Conservation (phyloP, 2,888 invertebrate genomes). For the Drosophila mercatorum region DNA sequence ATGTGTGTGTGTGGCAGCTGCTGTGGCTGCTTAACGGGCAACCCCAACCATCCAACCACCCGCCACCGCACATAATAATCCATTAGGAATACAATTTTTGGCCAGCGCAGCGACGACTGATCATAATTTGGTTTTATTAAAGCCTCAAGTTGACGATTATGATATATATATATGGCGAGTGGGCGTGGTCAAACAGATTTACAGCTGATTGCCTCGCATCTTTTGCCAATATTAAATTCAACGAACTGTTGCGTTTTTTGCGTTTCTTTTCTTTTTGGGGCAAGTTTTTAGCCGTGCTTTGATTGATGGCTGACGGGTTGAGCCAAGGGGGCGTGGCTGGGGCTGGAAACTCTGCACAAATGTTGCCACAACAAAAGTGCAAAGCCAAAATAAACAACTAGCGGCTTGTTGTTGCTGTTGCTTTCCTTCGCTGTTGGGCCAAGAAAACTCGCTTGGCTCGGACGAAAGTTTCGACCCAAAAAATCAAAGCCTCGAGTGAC, state of each 20-base stretch:
- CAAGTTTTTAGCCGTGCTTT: constrained; percentile 23
- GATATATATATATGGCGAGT: not conserved
- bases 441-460: constrained; percentile 19
- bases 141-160: constrained; percentile 32
- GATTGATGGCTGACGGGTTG: constrained; percentile 42
- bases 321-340: not conserved
- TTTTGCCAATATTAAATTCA: constrained; percentile 31
- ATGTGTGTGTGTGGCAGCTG: constrained; percentile 16
- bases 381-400: constrained; percentile 33
- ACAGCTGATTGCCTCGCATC: constrained; percentile 25
- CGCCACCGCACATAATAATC: constrained; percentile 19
- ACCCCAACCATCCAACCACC: not conserved
- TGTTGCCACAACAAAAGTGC: constrained; percentile 37
- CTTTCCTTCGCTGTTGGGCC: constrained; percentile 17
- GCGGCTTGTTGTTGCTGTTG: constrained; percentile 6
- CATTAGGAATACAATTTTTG: constrained; percentile 35
- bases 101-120: constrained; percentile 23
- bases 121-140: constrained; percentile 34
- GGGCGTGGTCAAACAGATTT: constrained; percentile 13
- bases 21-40: constrained; percentile 30
- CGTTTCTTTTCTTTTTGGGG: not conserved
- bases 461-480: constrained; percentile 7
- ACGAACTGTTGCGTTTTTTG: constrained; percentile 21
- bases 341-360: constrained; percentile 26
- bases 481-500: constrained; percentile 38